Conservation (phyloP, 1,140 invertebrate genomes). For the Sinonovacula constricta region DNA sequence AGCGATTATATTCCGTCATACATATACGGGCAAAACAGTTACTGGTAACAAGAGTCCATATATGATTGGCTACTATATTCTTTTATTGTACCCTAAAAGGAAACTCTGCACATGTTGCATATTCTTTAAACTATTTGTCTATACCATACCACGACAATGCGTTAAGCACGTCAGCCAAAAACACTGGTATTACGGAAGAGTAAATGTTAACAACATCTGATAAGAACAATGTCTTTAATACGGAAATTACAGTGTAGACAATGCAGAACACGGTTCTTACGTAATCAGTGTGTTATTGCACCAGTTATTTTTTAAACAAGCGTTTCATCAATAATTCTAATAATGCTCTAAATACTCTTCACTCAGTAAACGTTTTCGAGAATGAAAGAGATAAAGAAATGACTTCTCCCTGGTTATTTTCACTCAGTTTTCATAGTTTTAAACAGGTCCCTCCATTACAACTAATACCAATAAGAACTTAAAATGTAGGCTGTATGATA, state of each 20-base stretch:
- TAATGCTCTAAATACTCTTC: slow-evolving; percentile 13
- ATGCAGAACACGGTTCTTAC: background rate
- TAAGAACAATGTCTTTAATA: slow-evolving; percentile 39
- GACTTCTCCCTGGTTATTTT: slow-evolving; percentile 36
- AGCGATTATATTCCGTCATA: too few species aligned
- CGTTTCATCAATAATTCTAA: slow-evolving; percentile 4
- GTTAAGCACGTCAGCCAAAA: background rate
- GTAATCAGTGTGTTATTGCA: slow-evolving; percentile 5
- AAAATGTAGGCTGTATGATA: slow-evolving; percentile 11
- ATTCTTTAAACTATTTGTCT: background rate
- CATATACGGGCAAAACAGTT: too few species aligned
- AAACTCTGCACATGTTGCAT: background rate
- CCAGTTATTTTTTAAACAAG: slow-evolving; percentile 9
- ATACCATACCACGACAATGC: background rate
- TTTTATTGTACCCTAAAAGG: background rate
- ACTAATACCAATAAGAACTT: slow-evolving; percentile 22
- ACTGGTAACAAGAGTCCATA: too few species aligned
- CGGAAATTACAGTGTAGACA: background rate
- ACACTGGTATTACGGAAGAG: background rate
- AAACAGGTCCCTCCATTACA: background rate
- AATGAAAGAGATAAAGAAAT: slow-evolving; percentile 14
- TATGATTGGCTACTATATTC: background rate
- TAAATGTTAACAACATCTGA: background rate
- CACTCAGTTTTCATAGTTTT: slow-evolving; percentile 8
- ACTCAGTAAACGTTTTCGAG: slow-evolving; percentile 22